Percentiles rank a stretch among this genome's conserved stretches.
These are phyloP conservation scores for Lophotis ruficrista DNA, from an alignment of 2,113 vertebrate genomes.

Conservation along the genomic window DNA sequence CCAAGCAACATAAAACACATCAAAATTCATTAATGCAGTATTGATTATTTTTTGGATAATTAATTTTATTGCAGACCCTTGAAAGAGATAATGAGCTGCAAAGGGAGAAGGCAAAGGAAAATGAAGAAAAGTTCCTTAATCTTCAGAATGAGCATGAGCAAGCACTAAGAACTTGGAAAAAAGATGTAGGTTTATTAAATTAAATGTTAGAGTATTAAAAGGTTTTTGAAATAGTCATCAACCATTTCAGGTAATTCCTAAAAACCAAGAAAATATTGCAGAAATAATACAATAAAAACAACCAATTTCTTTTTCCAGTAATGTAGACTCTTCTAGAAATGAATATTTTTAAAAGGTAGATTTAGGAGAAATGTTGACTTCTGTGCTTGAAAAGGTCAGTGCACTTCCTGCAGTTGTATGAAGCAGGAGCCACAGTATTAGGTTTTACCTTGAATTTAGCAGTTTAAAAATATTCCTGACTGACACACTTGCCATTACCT, in stretches of 20 bases:
- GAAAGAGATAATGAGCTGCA: slow-evolving; percentile 94
- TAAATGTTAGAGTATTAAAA: slow-evolving; percentile 59
- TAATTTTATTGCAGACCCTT: slow-evolving; percentile 99
- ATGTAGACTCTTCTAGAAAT: background rate
- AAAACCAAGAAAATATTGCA: slow-evolving; percentile 58
- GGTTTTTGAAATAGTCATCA: slow-evolving; percentile 48
- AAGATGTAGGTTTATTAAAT: slow-evolving; percentile 82
- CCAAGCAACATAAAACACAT: slow-evolving; percentile 95
- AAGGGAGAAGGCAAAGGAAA: slow-evolving; percentile 85
- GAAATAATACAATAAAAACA: slow-evolving; percentile 25
- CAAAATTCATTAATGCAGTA: slow-evolving; percentile 96
- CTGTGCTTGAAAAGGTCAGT: background rate
- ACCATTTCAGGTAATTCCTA: slow-evolving; percentile 62
- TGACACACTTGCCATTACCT: background rate
- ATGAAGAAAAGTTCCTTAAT: slow-evolving; percentile 86
- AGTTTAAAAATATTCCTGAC: background rate
- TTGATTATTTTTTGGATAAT: slow-evolving; percentile 97
- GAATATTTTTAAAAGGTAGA: slow-evolving; percentile 12
- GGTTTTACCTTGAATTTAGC: background rate
- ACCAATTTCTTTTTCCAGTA: background rate
- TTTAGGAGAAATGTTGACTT: slow-evolving; percentile 27
- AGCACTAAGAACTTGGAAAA: slow-evolving; percentile 81
- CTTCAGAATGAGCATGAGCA: slow-evolving; percentile 83
- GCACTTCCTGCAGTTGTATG: background rate
- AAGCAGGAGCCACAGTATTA: background rate